A percentile compares a stretch with the other conserved stretches of the same genome.
phyloP scores from a whole-genome alignment of 2,888 invertebrate species.

The Clunio marinus region DNA sequence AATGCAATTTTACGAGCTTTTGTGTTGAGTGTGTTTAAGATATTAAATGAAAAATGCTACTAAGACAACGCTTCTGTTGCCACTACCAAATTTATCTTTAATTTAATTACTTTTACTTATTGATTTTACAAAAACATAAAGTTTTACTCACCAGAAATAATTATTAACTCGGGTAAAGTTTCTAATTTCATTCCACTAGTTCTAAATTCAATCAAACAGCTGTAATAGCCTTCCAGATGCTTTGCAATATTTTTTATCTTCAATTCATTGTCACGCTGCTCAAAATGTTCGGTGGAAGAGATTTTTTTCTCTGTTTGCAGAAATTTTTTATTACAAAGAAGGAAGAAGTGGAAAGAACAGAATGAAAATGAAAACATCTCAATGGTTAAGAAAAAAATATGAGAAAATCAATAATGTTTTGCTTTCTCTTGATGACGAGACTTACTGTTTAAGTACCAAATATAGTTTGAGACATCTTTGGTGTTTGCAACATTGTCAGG shows the following conservation, averaged over 20 bases:
- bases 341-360: background rate
- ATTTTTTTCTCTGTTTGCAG: constrained; percentile 26
- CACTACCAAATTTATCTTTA: too few relatives aligned
- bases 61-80: too few relatives aligned
- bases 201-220: constrained; percentile 2
- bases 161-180: constrained; percentile 1
- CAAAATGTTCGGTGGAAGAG: background rate
- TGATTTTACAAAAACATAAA: background rate
- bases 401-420: background rate
- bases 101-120: background rate
- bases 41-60: too few relatives aligned
- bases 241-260: background rate
- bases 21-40: constrained; percentile 1
- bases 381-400: background rate
- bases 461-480: background rate
- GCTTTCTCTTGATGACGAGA: background rate
- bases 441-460: constrained; percentile 33
- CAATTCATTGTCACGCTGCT: background rate
- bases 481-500: background rate
- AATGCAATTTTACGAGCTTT: background rate
- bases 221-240: constrained; percentile 3
- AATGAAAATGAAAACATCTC: background rate
- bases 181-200: constrained; percentile 2
- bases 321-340: too few relatives aligned
- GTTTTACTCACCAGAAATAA: constrained; percentile 6